These are phyloP conservation scores for Leptosomus discolor DNA, from an alignment of 2,113 vertebrate species.

Conservation along the genomic window DNA sequence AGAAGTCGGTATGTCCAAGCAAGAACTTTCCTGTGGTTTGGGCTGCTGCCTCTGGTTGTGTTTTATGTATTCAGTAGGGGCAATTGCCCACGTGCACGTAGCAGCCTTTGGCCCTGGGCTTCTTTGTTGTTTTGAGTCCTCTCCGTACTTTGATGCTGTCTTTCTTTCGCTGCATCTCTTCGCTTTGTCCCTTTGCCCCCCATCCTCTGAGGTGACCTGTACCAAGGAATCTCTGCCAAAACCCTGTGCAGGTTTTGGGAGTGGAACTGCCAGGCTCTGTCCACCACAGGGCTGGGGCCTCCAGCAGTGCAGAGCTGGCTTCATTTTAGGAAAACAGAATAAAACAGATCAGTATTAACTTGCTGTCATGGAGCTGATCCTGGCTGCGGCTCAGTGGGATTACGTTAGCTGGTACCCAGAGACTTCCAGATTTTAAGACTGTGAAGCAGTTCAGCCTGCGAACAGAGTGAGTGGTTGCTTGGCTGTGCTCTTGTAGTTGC, in stretches of 20 bases:
- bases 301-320: background rate
- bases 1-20: background rate
- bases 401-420: background rate
- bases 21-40: background rate
- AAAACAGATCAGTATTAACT: background rate
- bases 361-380: background rate
- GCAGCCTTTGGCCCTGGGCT: background rate
- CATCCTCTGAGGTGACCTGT: background rate
- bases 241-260: background rate
- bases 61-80: background rate
- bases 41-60: background rate
- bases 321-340: background rate
- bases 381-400: background rate
- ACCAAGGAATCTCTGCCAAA: background rate
- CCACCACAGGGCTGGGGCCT: background rate
- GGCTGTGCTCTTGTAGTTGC: background rate
- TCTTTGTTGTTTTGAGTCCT: background rate
- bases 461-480: background rate
- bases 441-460: background rate
- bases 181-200: accelerated
- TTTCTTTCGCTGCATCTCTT: background rate
- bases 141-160: background rate
- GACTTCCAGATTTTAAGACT: background rate
- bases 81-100: accelerated
- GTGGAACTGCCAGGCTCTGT: background rate